phyloP scores from a whole-genome alignment of 2,113 vertebrate genomes.

The Paracanthobrama guichenoti region DNA sequence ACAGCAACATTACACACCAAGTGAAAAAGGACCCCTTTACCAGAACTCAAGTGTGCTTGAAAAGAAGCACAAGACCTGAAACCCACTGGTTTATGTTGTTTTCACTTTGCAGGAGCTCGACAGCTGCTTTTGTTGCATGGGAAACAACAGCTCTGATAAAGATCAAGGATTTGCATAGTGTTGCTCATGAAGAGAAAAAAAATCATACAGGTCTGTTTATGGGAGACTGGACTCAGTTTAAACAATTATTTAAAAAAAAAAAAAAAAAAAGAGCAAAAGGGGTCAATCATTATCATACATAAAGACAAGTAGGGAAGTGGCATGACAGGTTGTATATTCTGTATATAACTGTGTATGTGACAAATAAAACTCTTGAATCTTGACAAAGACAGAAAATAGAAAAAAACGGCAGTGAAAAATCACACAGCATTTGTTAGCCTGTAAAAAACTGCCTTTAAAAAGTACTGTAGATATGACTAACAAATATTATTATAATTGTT shows the following conservation, averaged over 20 bases:
- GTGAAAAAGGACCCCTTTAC: too few relatives aligned
- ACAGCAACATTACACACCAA: too few relatives aligned
- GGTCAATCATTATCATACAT: neutral
- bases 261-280: neutral
- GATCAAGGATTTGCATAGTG: neutral
- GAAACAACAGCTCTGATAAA: neutral
- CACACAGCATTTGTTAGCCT: neutral
- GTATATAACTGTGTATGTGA: too few relatives aligned
- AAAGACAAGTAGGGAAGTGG: neutral
- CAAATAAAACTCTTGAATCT: too few relatives aligned
- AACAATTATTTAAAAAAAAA: neutral
- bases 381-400: neutral
- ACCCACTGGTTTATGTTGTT: neutral
- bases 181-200: neutral
- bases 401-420: neutral
- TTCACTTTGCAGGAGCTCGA: neutral
- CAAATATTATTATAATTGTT: too few relatives aligned
- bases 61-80: neutral
- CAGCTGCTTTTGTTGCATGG: neutral
- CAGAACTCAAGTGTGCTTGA: too few relatives aligned
- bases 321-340: too few relatives aligned
- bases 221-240: neutral
- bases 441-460: neutral
- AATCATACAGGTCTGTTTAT: neutral
- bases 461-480: neutral